phyloP scores from a whole-genome alignment of 2,797 vertebrate genomes.

The Xenentodon cancila region DNA sequence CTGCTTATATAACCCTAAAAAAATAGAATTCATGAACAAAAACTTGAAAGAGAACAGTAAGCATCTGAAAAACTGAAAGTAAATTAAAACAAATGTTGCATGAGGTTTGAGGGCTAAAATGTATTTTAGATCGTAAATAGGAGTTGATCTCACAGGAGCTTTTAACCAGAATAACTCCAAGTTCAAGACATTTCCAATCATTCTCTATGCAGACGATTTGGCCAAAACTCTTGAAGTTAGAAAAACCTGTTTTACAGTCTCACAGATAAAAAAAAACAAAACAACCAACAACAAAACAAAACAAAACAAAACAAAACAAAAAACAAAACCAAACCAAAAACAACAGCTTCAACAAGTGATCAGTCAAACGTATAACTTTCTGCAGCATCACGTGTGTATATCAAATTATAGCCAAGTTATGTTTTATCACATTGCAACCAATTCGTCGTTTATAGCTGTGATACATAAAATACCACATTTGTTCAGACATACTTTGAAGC shows the following conservation, averaged over 20 bases:
- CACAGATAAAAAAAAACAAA: constrained; percentile 12
- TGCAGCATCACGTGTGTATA: constrained; percentile 26
- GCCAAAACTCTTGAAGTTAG: constrained; percentile 60
- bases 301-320: too few relatives aligned
- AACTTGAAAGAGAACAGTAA: too few relatives aligned
- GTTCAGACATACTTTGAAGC: constrained; percentile 31
- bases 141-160: constrained; percentile 14
- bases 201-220: constrained; percentile 48
- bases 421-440: constrained; percentile 17
- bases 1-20: too few relatives aligned
- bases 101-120: constrained; percentile 32
- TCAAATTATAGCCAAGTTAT: constrained; percentile 11
- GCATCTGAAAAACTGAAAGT: too few relatives aligned
- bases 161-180: too few relatives aligned
- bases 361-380: constrained; percentile 15
- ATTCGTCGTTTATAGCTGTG: constrained; percentile 21
- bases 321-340: not conserved
- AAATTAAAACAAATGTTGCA: too few relatives aligned
- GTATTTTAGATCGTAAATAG: constrained; percentile 37
- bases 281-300: not conserved
- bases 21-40: too few relatives aligned
- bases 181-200: constrained; percentile 54
- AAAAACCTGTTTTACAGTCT: constrained; percentile 25
- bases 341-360: constrained; percentile 11
- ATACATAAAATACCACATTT: constrained; percentile 3